Percentiles rank a stretch among this genome's conserved stretches.
Conservation (phyloP, 30 jellyfish, hydroid and myxozoan species). For the Cassiopea andromeda region DNA sequence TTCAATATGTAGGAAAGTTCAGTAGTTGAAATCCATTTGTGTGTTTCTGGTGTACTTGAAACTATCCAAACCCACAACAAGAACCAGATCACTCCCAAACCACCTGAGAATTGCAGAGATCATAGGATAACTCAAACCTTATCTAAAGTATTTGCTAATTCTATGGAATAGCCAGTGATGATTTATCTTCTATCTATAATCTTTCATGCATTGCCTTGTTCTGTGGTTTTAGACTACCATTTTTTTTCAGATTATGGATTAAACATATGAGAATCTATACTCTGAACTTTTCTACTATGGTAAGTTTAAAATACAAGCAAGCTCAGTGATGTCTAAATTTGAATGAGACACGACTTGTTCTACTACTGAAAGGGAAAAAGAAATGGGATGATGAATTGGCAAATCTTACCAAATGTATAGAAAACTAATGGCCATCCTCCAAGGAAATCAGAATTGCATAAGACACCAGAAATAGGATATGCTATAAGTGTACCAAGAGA, state of each 20-base stretch:
- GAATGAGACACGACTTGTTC: too few relatives aligned
- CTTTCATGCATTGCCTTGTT: too few relatives aligned
- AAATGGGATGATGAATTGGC: background rate
- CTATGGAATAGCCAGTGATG: too few relatives aligned
- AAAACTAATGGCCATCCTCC: slow-evolving; percentile 99
- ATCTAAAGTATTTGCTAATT: too few relatives aligned
- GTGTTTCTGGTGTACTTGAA: slow-evolving; percentile 75
- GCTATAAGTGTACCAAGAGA: slow-evolving; percentile 85
- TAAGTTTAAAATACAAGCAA: too few relatives aligned
- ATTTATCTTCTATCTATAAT: too few relatives aligned
- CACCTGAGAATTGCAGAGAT: slow-evolving; percentile 16
- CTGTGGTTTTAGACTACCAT: too few relatives aligned
- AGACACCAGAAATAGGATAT: slow-evolving; percentile 80
- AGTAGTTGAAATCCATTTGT: slow-evolving; percentile 69
- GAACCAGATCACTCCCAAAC: slow-evolving; percentile 81
- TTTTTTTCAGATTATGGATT: too few relatives aligned
- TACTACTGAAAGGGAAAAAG: background rate
- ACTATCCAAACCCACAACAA: slow-evolving; percentile 76
- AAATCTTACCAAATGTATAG: slow-evolving; percentile 81
- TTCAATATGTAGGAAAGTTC: slow-evolving; percentile 59
- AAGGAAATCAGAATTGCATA: slow-evolving; percentile 75
- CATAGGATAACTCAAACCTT: too few relatives aligned
- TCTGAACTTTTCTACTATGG: too few relatives aligned
- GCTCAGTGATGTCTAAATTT: too few relatives aligned
- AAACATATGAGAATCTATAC: too few relatives aligned